phyloP scores from a whole-genome alignment of 1,140 invertebrate genomes.

The Apis dorsata region DNA sequence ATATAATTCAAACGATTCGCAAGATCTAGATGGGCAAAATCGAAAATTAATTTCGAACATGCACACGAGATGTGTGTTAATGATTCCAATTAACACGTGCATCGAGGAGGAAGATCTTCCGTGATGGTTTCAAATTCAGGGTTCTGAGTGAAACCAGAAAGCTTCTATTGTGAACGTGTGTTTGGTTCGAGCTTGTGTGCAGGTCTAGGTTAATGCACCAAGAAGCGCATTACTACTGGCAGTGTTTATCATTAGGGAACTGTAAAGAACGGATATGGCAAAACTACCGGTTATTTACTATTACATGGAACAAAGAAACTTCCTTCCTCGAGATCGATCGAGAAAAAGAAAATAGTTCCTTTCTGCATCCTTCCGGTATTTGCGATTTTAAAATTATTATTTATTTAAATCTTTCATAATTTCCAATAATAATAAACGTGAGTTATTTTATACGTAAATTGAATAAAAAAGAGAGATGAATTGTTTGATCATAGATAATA shows the following conservation, averaged over 20 bases:
- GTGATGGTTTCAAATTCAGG: constrained; percentile 12
- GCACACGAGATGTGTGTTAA: background rate
- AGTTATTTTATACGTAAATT: too few species aligned
- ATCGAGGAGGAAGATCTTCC: constrained; percentile 50
- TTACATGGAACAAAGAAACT: constrained; percentile 3
- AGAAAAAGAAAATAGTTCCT: background rate
- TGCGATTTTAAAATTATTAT: background rate
- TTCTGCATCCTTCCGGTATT: background rate
- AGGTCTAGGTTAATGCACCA: constrained; percentile 75
- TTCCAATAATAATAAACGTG: background rate
- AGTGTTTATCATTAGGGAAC: constrained; percentile 66
- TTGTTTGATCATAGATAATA: too few species aligned
- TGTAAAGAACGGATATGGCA: constrained; percentile 58
- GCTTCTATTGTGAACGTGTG: constrained; percentile 50
- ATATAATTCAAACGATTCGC: background rate
- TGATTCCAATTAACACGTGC: constrained; percentile 40
- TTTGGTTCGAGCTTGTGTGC: constrained; percentile 13
- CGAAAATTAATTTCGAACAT: background rate
- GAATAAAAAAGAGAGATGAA: too few species aligned
- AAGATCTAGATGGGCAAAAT: too few species aligned
- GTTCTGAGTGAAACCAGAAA: constrained; percentile 15
- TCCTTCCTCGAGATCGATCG: constrained; percentile 22
- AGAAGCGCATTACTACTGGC: constrained; percentile 74
- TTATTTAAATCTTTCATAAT: background rate
- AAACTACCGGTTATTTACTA: constrained; percentile 30